phyloP scores from a whole-genome alignment of 2,888 invertebrate genomes.

The Sinelater perroti region DNA sequence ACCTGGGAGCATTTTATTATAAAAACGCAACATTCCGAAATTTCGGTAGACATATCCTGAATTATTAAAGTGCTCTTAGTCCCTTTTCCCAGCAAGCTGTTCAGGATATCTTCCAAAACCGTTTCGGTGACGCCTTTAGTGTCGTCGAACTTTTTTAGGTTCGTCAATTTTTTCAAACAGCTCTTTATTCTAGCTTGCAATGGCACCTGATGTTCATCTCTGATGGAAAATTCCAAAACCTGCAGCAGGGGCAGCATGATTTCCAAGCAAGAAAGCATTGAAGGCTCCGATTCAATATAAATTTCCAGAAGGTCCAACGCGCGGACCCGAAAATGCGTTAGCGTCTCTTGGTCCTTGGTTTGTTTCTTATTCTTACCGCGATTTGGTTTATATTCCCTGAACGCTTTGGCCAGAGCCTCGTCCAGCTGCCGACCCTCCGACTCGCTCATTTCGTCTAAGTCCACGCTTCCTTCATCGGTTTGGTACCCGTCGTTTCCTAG shows the following conservation, averaged over 20 bases:
- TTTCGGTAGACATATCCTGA: slow-evolving; percentile 72
- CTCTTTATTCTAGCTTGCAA: slow-evolving; percentile 70
- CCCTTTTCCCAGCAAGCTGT: slow-evolving; percentile 70
- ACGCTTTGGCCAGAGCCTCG: slow-evolving; percentile 76
- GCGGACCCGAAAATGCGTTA: slow-evolving; percentile 77
- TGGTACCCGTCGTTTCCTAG: slow-evolving; percentile 68
- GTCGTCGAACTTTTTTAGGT: slow-evolving; percentile 68
- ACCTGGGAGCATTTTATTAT: slow-evolving; percentile 70
- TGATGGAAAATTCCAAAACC: slow-evolving; percentile 74
- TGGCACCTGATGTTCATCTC: slow-evolving; percentile 73
- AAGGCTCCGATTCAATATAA: slow-evolving; percentile 74
- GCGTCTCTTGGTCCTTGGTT: slow-evolving; percentile 70
- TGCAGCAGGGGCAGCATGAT: slow-evolving; percentile 75
- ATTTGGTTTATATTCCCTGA: slow-evolving; percentile 69
- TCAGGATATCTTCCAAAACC: slow-evolving; percentile 65
- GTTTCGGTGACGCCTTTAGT: slow-evolving; percentile 65
- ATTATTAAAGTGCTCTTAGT: slow-evolving; percentile 69
- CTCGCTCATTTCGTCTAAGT: slow-evolving; percentile 79
- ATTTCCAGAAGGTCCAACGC: slow-evolving; percentile 80
- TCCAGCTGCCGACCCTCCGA: slow-evolving; percentile 76
- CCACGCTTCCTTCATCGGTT: slow-evolving; percentile 74
- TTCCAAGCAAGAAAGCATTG: slow-evolving; percentile 73
- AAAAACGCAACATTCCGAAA: slow-evolving; percentile 71
- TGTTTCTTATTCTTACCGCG: slow-evolving; percentile 61
- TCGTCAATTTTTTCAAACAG: slow-evolving; percentile 69